phyloP scores from a whole-genome alignment of 2,113 vertebrate species.

The Istiophorus platypterus region DNA sequence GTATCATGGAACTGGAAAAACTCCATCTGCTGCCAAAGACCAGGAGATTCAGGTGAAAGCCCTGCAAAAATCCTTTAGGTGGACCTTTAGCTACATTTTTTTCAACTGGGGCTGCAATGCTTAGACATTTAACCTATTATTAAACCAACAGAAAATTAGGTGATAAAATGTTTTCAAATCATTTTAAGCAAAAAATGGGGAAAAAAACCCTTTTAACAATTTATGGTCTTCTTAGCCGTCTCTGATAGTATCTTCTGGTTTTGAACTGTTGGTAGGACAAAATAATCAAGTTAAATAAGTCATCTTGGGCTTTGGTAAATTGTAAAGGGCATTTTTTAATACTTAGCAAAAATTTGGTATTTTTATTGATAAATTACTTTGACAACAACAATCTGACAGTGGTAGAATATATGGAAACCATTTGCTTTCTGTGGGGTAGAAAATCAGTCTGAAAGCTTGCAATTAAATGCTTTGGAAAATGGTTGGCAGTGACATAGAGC shows the following conservation, averaged over 20 bases:
- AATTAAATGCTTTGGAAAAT: slow-evolving; percentile 33
- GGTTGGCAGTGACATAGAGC: slow-evolving; percentile 2
- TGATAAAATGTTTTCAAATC: background rate
- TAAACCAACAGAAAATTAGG: too few relatives aligned
- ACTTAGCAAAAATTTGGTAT: background rate
- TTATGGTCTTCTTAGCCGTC: too few relatives aligned
- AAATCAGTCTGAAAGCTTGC: slow-evolving; percentile 10
- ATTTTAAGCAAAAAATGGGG: background rate
- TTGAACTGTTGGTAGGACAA: too few relatives aligned
- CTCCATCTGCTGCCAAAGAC: too few relatives aligned
- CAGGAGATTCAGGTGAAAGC: too few relatives aligned
- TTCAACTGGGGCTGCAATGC: too few relatives aligned
- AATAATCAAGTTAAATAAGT: too few relatives aligned
- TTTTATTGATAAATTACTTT: background rate
- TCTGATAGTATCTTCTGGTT: too few relatives aligned
- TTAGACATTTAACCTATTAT: too few relatives aligned
- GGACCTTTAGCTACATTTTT: background rate
- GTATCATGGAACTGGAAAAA: too few relatives aligned
- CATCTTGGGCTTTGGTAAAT: background rate
- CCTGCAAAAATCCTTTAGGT: too few relatives aligned
- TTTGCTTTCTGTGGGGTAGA: background rate
- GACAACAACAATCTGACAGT: background rate
- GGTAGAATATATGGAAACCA: background rate
- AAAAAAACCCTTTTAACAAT: too few relatives aligned
- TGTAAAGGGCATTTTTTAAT: background rate